Evolutionary conservation across 1,140 invertebrate genomes (phyloP).

Genomic region (Luehdorfia chinensis): DNA sequence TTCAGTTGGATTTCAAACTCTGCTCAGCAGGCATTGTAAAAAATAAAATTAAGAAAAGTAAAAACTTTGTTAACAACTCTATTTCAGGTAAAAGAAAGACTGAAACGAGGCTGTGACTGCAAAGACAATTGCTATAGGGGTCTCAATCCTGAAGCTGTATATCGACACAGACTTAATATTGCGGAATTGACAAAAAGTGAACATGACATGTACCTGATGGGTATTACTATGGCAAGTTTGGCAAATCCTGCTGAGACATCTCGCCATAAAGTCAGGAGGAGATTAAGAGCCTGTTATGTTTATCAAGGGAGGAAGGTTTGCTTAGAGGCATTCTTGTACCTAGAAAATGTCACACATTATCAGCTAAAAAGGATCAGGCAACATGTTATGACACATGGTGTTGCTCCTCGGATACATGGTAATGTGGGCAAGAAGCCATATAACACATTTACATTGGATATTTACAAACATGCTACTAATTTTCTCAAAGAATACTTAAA

Average conservation of each 20-base stretch:
- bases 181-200: slow-evolving; percentile 87
- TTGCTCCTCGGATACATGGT: slow-evolving; percentile 86
- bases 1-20: too few relatives aligned
- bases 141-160: slow-evolving; percentile 84
- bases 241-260: slow-evolving; percentile 86
- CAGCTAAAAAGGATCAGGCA: slow-evolving; percentile 87
- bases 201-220: slow-evolving; percentile 88
- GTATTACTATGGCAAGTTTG: slow-evolving; percentile 87
- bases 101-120: slow-evolving; percentile 86
- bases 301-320: slow-evolving; percentile 87
- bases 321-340: slow-evolving; percentile 86
- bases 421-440: slow-evolving; percentile 90
- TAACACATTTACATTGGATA: slow-evolving; percentile 87
- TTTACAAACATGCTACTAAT: slow-evolving; percentile 86
- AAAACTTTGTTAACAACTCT: neutral
- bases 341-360: slow-evolving; percentile 89
- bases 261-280: slow-evolving; percentile 83
- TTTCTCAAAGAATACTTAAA: slow-evolving; percentile 85
- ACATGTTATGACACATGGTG: slow-evolving; percentile 87
- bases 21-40: too few relatives aligned
- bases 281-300: slow-evolving; percentile 85
- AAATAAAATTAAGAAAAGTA: too few relatives aligned
- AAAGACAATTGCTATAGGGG: slow-evolving; percentile 86
- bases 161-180: slow-evolving; percentile 86
- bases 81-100: slow-evolving; percentile 82